phyloP scores from a whole-genome alignment of 2,888 invertebrate species.

The Hoplodrina ambigua region DNA sequence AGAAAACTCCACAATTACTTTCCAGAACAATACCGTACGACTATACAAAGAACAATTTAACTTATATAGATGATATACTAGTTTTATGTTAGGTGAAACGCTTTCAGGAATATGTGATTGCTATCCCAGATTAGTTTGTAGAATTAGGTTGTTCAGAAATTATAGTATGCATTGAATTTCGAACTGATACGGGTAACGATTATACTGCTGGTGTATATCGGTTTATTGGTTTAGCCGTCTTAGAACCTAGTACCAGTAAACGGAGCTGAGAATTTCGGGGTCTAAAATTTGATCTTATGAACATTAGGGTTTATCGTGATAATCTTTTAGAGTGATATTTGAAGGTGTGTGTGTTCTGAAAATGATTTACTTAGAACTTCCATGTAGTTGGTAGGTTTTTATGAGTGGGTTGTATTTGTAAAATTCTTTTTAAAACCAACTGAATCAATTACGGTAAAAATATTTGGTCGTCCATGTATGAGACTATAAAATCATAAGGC shows the following conservation, averaged over 20 bases:
- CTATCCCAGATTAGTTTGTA: constrained; percentile 50
- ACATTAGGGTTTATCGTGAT: not conserved
- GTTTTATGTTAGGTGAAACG: constrained; percentile 34
- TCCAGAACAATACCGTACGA: constrained; percentile 30
- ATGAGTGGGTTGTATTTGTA: too few species aligned
- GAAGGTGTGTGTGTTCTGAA: not conserved
- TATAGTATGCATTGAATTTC: constrained; percentile 50
- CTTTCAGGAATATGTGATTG: constrained; percentile 42
- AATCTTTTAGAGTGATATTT: not conserved
- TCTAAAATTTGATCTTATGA: constrained; percentile 20
- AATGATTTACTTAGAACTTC: too few species aligned
- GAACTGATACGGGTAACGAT: constrained; percentile 45
- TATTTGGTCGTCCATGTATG: too few species aligned
- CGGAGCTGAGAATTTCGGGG: constrained; percentile 5
- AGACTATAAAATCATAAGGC: too few species aligned
- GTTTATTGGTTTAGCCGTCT: constrained; percentile 37
- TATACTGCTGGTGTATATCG: constrained; percentile 34
- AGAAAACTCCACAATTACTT: constrained; percentile 29
- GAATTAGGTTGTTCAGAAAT: constrained; percentile 52
- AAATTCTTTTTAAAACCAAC: too few species aligned
- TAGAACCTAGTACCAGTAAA: constrained; percentile 14
- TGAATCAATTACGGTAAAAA: too few species aligned
- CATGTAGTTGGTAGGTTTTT: too few species aligned
- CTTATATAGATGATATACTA: constrained; percentile 35
- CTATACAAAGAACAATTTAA: constrained; percentile 52